Evolutionary conservation across 2,888 invertebrate species (phyloP).

Genomic region (Parochlus steinenii): DNA sequence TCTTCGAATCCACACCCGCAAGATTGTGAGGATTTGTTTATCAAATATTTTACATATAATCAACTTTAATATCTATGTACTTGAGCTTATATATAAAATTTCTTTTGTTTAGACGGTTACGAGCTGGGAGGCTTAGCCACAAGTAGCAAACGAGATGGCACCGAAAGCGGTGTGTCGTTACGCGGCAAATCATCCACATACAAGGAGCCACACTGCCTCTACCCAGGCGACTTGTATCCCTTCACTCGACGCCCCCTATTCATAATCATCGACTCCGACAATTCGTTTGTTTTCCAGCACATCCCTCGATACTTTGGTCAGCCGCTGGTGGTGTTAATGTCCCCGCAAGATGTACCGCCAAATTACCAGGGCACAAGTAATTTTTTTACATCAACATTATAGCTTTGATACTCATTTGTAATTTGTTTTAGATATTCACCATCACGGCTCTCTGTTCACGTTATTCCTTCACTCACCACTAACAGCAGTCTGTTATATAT

Average conservation of each 20-base stretch:
- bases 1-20: slow-evolving; percentile 70
- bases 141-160: slow-evolving; percentile 62
- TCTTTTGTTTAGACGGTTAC: slow-evolving; percentile 51
- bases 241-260: slow-evolving; percentile 86
- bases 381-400: neutral
- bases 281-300: slow-evolving; percentile 81
- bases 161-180: slow-evolving; percentile 28
- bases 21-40: slow-evolving; percentile 49
- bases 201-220: slow-evolving; percentile 63
- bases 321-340: slow-evolving; percentile 83
- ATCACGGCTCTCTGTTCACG: slow-evolving; percentile 85
- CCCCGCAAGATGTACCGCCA: slow-evolving; percentile 77
- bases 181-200: slow-evolving; percentile 28
- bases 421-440: slow-evolving; percentile 47
- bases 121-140: slow-evolving; percentile 84
- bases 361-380: slow-evolving; percentile 52
- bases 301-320: slow-evolving; percentile 85
- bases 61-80: neutral
- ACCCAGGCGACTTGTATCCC: slow-evolving; percentile 86
- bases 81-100: slow-evolving; percentile 7
- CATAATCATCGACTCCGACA: slow-evolving; percentile 88
- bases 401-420: neutral
- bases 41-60: slow-evolving; percentile 6
- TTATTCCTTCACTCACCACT: slow-evolving; percentile 89
- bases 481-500: slow-evolving; percentile 80